Evolutionary conservation across 2,113 vertebrate genomes (phyloP).

Genomic region (Eubucco bourcierii): DNA sequence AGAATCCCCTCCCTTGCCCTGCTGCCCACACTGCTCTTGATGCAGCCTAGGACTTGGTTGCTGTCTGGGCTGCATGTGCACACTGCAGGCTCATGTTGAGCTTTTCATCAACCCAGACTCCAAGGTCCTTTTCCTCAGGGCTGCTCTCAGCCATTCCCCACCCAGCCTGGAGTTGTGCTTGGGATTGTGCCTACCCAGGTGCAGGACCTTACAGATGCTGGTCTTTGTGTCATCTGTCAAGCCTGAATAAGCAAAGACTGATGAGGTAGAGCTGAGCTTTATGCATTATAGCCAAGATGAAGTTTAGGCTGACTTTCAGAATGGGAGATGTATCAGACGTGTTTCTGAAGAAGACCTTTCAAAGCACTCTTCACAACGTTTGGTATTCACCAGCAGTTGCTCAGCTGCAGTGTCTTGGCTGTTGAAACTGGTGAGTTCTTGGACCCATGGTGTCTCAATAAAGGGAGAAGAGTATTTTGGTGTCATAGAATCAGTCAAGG

Average conservation of each 20-base stretch:
- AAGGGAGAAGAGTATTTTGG: not conserved
- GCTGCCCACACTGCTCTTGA: too few relatives aligned
- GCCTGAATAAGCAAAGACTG: not conserved
- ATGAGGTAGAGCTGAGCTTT: not conserved
- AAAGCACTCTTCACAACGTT: not conserved
- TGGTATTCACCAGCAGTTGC: not conserved
- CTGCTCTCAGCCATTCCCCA: too few relatives aligned
- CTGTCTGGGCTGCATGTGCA: too few relatives aligned
- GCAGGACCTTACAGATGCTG: too few relatives aligned
- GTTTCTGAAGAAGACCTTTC: not conserved
- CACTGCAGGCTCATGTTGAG: too few relatives aligned
- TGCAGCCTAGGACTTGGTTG: too few relatives aligned
- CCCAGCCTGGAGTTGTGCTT: too few relatives aligned
- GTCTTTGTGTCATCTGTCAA: constrained; percentile 34
- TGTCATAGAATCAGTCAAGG: not conserved
- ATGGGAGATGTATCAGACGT: not conserved
- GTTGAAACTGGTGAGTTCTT: not conserved
- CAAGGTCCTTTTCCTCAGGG: too few relatives aligned
- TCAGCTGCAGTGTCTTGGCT: not conserved
- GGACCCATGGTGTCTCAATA: not conserved
- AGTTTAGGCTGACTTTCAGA: not conserved
- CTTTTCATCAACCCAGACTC: too few relatives aligned
- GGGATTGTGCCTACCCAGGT: too few relatives aligned
- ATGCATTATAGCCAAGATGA: not conserved
- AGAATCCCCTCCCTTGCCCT: too few relatives aligned